Base-by-base conservation (phyloP, 2,113 vertebrate species). In the Stigmatopora argus region DNA sequence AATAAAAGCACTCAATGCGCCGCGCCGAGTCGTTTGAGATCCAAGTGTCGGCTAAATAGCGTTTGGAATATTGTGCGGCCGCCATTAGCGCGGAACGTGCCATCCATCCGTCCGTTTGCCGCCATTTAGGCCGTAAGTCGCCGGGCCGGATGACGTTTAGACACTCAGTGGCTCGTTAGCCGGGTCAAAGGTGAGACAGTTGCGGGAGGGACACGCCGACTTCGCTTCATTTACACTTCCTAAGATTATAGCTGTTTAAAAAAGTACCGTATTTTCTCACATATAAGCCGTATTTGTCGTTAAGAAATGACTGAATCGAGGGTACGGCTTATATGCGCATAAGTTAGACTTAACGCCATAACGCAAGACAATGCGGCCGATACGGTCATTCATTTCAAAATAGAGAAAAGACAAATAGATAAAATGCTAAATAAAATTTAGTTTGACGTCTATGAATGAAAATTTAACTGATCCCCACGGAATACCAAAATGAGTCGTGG, bases 11-110 rank as follows among this genome's bases (percentile, higher is more conserved):
- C 87, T 89, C 83, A 86, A 65, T 80, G 71, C 67, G 63, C 73
- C 78, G 69, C 78, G 79, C 77, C 7, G 80, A 78, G 80, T 77
- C 71, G 68, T 82, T 85, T 79, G 81, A 80, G 74, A 82, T 71
- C 71, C 79, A 83, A 82, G 82, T 89, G 83, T 83, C 85, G 74
- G 83, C 86, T 85, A 83, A 87, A 87, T 84, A 84, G 79, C 84
- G 80, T 89, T 87, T 86, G 86, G 73, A 75, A 81, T 85, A 85
- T 85, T 80, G 81, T 84, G 83, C 81, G 69, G 63, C 78, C 73
- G 51, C 84, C 79, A 85, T 87, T 87, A 89, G 71, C 73, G 84
- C 76, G 80, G 78, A 35, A 70, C n/a, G 71, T 82, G 79, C 85
- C 71, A 87, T 87, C 77, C 79, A 71, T 87, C 85, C 81, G 78